These are phyloP conservation scores for Notothenia rossii DNA, from an alignment of 2,113 vertebrate genomes.

Conservation along the genomic window DNA sequence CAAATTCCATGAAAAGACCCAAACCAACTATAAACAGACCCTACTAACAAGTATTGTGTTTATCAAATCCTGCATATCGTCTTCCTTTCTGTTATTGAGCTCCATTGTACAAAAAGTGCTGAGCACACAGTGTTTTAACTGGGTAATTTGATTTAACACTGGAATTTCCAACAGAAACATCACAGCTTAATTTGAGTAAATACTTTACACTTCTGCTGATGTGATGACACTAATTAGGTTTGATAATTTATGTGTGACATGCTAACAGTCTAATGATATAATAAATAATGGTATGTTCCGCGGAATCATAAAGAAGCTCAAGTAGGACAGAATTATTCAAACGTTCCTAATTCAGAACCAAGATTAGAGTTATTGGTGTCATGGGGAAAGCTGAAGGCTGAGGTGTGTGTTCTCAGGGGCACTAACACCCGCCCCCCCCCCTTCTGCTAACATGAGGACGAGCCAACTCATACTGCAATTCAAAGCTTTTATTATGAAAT, in stretches of 20 bases:
- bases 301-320: slow-evolving; percentile 10
- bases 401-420: slow-evolving; percentile 51
- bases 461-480: slow-evolving; percentile 34
- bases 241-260: slow-evolving; percentile 44
- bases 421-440: slow-evolving; percentile 61
- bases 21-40: neutral
- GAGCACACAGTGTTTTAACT: neutral
- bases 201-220: slow-evolving; percentile 54
- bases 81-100: neutral
- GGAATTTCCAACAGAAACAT: slow-evolving; percentile 32
- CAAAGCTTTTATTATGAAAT: slow-evolving; percentile 52
- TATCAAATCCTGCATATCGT: neutral
- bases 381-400: slow-evolving; percentile 38
- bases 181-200: slow-evolving; percentile 53
- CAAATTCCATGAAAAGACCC: neutral
- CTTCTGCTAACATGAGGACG: slow-evolving; percentile 36
- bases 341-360: slow-evolving; percentile 41
- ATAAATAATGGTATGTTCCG: slow-evolving; percentile 7
- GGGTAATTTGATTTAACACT: neutral
- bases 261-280: slow-evolving; percentile 32
- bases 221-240: slow-evolving; percentile 64
- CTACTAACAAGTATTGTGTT: neutral
- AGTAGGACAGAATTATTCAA: slow-evolving; percentile 23
- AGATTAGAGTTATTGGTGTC: slow-evolving; percentile 42
- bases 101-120: neutral